Conservation (phyloP, 2,113 vertebrate species). For the Petrocephalus microphthalmus region DNA sequence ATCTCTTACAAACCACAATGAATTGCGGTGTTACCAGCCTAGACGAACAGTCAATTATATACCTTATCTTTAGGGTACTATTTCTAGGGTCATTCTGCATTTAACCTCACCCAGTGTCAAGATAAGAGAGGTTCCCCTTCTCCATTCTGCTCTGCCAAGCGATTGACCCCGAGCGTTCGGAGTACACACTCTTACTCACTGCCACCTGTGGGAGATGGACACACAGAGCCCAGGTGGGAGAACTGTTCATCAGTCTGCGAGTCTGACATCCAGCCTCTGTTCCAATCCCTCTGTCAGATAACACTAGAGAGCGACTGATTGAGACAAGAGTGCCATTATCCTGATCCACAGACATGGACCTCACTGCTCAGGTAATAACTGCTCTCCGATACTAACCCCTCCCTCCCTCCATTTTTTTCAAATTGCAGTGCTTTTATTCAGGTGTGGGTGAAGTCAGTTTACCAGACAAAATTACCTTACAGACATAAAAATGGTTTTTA, state of each 20-base stretch:
- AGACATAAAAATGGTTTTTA: background rate
- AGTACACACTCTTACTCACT: slow-evolving; percentile 4
- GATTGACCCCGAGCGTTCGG: slow-evolving; percentile 27
- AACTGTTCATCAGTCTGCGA: slow-evolving; percentile 20
- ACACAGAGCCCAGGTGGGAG: background rate
- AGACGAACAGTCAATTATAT: background rate
- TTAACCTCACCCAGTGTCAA: slow-evolving; percentile 14
- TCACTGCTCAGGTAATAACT: background rate
- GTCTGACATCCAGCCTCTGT: slow-evolving; percentile 1
- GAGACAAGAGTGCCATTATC: slow-evolving; percentile 5
- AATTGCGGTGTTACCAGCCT: background rate
- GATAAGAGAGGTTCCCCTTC: slow-evolving; percentile 18
- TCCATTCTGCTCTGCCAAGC: background rate
- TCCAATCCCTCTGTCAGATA: background rate
- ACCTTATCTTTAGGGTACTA: background rate
- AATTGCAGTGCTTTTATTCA: background rate
- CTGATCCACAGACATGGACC: background rate
- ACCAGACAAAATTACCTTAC: background rate
- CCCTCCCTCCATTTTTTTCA: background rate
- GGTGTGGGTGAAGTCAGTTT: background rate
- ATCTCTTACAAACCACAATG: background rate
- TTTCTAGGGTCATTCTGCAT: background rate
- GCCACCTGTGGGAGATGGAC: slow-evolving; percentile 13
- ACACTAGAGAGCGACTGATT: background rate
- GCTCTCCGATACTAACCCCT: background rate